Evolutionary conservation across 1,140 invertebrate species (phyloP).

Genomic region (Aradophagus sp.): DNA sequence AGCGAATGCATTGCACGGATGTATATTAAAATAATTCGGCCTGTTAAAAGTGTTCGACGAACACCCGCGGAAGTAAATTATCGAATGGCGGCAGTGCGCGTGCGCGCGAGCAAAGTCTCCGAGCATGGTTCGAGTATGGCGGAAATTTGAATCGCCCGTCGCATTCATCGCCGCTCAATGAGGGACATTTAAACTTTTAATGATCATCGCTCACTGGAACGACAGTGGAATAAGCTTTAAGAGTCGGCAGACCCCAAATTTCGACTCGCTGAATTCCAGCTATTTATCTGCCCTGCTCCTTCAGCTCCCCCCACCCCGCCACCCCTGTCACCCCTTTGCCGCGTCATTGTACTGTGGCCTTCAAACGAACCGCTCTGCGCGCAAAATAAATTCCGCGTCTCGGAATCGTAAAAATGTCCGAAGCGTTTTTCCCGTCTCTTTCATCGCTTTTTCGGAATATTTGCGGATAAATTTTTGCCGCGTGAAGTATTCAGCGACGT

Average conservation of each 20-base stretch:
- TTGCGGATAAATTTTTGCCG: slow-evolving; percentile 10
- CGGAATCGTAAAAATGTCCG: slow-evolving; percentile 1
- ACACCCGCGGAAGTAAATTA: slow-evolving; percentile 33
- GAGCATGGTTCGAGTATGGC: slow-evolving; percentile 50
- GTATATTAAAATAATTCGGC: slow-evolving; percentile 27
- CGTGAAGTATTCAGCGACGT: slow-evolving; percentile 14
- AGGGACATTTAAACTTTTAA: slow-evolving; percentile 70
- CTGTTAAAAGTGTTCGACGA: slow-evolving; percentile 39
- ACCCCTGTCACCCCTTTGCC: background rate
- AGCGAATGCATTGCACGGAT: background rate
- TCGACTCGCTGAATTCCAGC: slow-evolving; percentile 24
- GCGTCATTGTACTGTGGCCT: slow-evolving; percentile 13
- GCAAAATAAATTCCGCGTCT: slow-evolving; percentile 18
- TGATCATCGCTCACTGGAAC: slow-evolving; percentile 66
- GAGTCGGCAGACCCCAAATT: slow-evolving; percentile 50
- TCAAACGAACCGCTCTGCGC: slow-evolving; percentile 25
- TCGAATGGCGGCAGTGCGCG: slow-evolving; percentile 29
- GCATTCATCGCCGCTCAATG: slow-evolving; percentile 64
- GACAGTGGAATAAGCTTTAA: slow-evolving; percentile 63
- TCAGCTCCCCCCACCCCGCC: background rate
- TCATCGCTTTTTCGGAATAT: too few species aligned
- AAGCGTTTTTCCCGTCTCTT: too few species aligned
- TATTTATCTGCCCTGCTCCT: slow-evolving; percentile 31
- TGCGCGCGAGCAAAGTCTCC: slow-evolving; percentile 16
- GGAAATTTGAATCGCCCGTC: slow-evolving; percentile 62